phyloP scores from a whole-genome alignment of 2,113 vertebrate species.

The Hydrochoerus hydrochaeris region DNA sequence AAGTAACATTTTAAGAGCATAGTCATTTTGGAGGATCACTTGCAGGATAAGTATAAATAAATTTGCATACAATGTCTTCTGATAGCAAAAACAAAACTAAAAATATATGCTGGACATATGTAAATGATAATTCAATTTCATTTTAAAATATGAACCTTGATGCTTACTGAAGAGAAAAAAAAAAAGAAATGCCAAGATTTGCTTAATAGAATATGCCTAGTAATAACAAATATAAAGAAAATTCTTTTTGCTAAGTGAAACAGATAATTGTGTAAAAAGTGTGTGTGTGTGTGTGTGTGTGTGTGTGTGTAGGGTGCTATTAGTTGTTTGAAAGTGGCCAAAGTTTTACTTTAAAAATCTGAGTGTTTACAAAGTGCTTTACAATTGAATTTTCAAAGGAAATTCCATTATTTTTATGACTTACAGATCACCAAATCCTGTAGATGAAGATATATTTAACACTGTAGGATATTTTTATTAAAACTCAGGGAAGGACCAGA shows the following conservation, averaged over 20 bases:
- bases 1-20: background rate
- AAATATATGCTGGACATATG: background rate
- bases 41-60: no score
- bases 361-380: background rate
- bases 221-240: background rate
- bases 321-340: background rate
- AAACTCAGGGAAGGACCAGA: background rate
- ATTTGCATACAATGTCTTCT: background rate
- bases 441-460: background rate
- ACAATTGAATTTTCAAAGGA: background rate
- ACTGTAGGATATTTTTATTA: background rate
- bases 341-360: background rate
- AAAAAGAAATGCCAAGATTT: background rate
- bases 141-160: background rate
- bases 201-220: background rate
- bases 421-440: background rate
- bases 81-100: background rate
- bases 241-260: background rate
- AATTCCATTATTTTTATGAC: background rate
- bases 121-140: background rate
- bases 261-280: background rate
- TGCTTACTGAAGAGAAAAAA: background rate
- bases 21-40: accelerated
- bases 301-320: background rate
- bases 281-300: background rate